These are phyloP conservation scores for Prietella phreatophila DNA, from an alignment of 2,113 vertebrate species.

Conservation along the genomic window DNA sequence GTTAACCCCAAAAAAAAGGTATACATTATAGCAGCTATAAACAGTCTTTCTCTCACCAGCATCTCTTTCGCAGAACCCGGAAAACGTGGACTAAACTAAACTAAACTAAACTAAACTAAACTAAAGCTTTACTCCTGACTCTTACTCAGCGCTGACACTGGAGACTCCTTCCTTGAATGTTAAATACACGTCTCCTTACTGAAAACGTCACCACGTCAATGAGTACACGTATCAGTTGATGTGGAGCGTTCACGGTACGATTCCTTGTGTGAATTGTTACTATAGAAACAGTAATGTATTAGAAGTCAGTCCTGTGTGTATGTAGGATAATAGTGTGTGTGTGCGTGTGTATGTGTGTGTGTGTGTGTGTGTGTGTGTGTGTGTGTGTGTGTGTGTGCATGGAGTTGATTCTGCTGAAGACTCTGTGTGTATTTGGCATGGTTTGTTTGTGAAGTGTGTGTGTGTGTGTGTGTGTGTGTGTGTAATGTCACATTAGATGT, in stretches of 20 bases:
- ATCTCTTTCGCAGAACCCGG: not conserved
- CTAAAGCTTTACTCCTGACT: not conserved
- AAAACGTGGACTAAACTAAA: no score
- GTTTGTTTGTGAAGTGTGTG: not conserved
- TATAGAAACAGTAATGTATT: not conserved
- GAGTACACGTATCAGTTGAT: not conserved
- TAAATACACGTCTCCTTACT: not conserved
- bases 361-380: not conserved
- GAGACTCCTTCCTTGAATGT: not conserved
- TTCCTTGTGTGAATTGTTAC: not conserved
- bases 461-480: not conserved
- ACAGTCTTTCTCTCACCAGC: not conserved
- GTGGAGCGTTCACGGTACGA: not conserved
- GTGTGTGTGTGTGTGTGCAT: no score
- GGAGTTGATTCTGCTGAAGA: not conserved
- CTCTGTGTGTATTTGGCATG: constrained; percentile 1
- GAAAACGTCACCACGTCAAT: not conserved
- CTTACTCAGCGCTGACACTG: not conserved
- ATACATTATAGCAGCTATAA: not conserved
- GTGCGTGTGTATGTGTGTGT: no score
- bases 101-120: not conserved
- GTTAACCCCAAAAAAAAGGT: not conserved
- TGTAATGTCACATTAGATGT: constrained; percentile 33
- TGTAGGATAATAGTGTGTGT: constrained; percentile 1
- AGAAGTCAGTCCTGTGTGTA: not conserved